Conservation (phyloP, 2,113 vertebrate genomes). For the Hyperopisus bebe region DNA sequence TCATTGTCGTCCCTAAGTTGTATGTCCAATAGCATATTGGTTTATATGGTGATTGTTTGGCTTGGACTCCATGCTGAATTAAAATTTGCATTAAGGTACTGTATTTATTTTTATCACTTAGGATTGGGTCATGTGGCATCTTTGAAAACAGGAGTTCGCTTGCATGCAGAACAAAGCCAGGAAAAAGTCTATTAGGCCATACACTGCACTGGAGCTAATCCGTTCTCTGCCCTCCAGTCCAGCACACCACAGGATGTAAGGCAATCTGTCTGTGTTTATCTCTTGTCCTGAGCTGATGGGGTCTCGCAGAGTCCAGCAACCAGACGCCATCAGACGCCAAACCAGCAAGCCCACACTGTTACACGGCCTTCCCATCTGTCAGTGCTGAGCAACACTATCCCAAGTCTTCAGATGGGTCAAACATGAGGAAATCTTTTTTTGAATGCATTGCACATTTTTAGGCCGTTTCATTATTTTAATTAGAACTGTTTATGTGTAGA, state of each 20-base stretch:
- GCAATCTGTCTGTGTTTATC: conserved; percentile 5
- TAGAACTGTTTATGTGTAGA: neutral
- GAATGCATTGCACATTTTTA: neutral
- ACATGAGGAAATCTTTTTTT: neutral
- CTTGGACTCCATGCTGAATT: neutral
- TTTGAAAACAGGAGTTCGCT: neutral
- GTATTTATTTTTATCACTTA: neutral
- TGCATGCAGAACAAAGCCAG: neutral
- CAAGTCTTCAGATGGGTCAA: neutral
- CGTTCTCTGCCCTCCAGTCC: neutral
- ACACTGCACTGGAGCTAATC: neutral
- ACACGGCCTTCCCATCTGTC: conserved; percentile 7
- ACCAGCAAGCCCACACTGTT: neutral
- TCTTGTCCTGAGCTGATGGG: neutral
- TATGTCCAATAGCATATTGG: neutral
- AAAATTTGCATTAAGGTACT: neutral
- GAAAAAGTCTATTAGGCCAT: neutral
- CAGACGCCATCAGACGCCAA: neutral
- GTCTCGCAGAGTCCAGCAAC: neutral
- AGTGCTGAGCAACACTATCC: neutral
- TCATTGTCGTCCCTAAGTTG: neutral
- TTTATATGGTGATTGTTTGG: neutral
- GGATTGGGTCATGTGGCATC: neutral
- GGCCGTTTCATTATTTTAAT: neutral
- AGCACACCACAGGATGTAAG: neutral